Evolutionary conservation across 2,888 invertebrate species (phyloP).

Genomic region (Pterostichus niger): DNA sequence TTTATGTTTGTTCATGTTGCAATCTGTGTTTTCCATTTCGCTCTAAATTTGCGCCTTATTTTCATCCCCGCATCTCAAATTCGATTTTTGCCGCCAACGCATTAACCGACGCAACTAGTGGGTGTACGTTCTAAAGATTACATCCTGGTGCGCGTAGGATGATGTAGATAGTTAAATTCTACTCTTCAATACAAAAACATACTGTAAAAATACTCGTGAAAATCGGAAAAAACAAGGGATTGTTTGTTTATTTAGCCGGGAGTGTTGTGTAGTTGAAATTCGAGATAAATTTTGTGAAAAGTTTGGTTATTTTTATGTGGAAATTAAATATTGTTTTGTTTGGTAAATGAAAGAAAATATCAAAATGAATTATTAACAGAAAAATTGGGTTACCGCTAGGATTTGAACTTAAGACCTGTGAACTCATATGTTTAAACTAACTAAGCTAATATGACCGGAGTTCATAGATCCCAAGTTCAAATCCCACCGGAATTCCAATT

Average conservation of each 20-base stretch:
- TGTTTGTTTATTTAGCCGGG: neutral
- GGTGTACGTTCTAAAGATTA: conserved; percentile 45
- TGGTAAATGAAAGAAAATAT: neutral
- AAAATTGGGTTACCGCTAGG: too few relatives aligned
- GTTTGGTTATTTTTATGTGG: neutral
- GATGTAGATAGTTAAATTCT: conserved; percentile 14
- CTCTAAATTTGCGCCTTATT: neutral
- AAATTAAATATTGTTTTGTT: neutral
- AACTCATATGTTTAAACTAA: too few relatives aligned
- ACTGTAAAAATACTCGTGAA: conserved; percentile 12
- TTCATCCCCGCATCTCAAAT: neutral
- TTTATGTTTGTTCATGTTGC: too few relatives aligned
- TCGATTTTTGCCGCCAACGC: conserved; percentile 44
- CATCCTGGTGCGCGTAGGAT: conserved; percentile 15
- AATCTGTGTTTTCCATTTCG: neutral
- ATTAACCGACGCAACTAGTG: conserved; percentile 35
- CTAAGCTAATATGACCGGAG: too few relatives aligned
- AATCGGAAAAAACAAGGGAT: conserved; percentile 12
- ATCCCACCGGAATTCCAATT: too few relatives aligned
- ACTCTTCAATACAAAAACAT: conserved; percentile 20
- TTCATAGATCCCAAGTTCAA: too few relatives aligned
- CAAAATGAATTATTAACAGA: too few relatives aligned
- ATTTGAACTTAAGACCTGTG: too few relatives aligned
- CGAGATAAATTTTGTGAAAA: neutral
- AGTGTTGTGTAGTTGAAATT: neutral